Conservation (phyloP, 1,140 invertebrate genomes). For the Pachypeltis micranthus region DNA sequence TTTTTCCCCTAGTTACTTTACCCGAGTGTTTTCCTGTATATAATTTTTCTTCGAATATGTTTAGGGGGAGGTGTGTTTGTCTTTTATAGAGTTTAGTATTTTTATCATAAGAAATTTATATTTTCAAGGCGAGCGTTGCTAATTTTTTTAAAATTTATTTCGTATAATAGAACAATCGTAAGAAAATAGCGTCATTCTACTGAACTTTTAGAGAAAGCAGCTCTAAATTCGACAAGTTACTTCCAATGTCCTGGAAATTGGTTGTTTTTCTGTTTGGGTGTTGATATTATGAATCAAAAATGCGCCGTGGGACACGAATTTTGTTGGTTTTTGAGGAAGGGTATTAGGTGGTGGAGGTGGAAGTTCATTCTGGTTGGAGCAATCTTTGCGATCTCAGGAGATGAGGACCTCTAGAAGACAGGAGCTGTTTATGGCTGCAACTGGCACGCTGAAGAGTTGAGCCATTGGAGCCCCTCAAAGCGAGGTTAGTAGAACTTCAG, state of each 20-base stretch:
- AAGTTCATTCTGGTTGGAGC: neutral
- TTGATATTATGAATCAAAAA: neutral
- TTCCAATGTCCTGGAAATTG: neutral
- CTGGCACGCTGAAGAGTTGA: no score
- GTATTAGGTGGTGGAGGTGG: neutral
- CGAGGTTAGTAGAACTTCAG: neutral
- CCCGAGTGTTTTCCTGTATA: no score
- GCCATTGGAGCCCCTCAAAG: no score
- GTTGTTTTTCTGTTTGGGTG: neutral
- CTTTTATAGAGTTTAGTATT: no score
- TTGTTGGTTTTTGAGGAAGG: neutral
- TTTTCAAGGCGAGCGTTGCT: no score
- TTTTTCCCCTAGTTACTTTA: no score
- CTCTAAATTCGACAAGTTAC: slow-evolving; percentile 2
- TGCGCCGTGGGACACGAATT: neutral
- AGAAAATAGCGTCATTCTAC: slow-evolving; percentile 14
- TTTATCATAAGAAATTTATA: no score
- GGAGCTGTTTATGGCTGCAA: no score
- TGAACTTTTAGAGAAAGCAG: neutral
- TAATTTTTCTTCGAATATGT: no score
- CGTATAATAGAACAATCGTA: no score
- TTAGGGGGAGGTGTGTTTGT: no score
- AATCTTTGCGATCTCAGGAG: neutral
- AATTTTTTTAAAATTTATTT: no score
- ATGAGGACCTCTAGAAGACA: neutral